phyloP scores from a whole-genome alignment of 2,888 invertebrate species.

The Uloborus plumipes region DNA sequence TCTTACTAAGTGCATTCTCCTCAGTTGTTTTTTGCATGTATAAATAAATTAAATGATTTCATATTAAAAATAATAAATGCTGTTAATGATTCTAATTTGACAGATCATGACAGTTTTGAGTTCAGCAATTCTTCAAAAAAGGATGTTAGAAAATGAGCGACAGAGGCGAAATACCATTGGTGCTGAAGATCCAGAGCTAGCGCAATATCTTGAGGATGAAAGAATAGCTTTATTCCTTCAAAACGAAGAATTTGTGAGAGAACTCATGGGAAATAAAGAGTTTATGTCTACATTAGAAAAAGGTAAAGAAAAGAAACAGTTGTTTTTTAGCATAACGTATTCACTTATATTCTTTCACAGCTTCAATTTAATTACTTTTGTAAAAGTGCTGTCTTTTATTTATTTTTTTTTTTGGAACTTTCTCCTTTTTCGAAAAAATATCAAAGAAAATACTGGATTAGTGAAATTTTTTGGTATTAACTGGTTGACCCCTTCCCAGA shows the following conservation, averaged over 20 bases:
- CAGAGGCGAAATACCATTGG: conserved; percentile 69
- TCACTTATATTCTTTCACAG: neutral
- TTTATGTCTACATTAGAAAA: conserved; percentile 84
- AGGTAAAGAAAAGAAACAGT: conserved; percentile 20
- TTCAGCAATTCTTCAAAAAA: conserved; percentile 71
- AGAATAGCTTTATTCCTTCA: conserved; percentile 87
- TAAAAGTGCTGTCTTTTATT: neutral
- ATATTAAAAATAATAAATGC: neutral
- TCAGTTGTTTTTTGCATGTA: neutral
- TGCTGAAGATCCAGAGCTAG: conserved; percentile 72
- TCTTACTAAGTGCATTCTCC: neutral
- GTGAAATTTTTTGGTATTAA: too few relatives aligned
- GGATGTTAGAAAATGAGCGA: conserved; percentile 73
- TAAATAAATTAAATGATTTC: too few relatives aligned
- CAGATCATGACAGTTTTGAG: conserved; percentile 66
- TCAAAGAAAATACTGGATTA: too few relatives aligned
- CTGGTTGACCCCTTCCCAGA: too few relatives aligned
- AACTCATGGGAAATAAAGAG: conserved; percentile 86
- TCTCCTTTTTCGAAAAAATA: too few relatives aligned
- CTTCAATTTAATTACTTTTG: neutral
- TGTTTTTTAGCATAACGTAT: neutral
- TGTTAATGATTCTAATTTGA: conserved; percentile 1
- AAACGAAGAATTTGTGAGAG: conserved; percentile 91
- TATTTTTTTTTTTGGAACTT: too few relatives aligned
- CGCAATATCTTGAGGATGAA: conserved; percentile 84